Evolutionary conservation across 2,113 vertebrate genomes (phyloP).

Genomic region (Malurus alboscapulatus): DNA sequence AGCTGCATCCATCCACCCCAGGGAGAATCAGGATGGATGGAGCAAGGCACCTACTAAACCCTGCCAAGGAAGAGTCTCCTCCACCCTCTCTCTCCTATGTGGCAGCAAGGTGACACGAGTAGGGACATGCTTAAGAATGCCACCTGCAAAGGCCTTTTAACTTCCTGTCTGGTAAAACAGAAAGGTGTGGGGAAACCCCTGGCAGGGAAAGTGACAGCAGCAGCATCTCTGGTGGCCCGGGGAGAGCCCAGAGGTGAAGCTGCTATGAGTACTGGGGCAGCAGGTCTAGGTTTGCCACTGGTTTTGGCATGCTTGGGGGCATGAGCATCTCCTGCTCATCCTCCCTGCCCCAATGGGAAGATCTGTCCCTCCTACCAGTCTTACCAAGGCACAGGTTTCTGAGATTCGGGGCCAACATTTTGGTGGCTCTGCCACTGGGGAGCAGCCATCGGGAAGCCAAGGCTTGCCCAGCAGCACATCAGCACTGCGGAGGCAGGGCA

Average conservation of each 20-base stretch:
- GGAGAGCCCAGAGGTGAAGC: neutral
- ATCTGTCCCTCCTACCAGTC: neutral
- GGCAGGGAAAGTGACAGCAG: neutral
- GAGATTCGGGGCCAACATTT: neutral
- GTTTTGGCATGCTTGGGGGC: accelerated
- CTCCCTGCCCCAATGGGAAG: neutral
- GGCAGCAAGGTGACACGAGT: neutral
- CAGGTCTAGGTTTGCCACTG: neutral
- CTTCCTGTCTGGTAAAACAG: neutral
- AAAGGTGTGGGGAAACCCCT: neutral
- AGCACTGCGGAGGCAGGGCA: neutral
- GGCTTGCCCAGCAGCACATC: neutral
- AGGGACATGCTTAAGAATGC: neutral
- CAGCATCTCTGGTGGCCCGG: neutral
- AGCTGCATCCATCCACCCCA: neutral
- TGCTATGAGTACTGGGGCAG: neutral
- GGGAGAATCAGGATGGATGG: accelerated
- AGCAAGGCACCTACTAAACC: neutral
- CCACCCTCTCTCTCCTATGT: neutral
- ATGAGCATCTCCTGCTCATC: neutral
- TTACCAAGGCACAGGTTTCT: neutral
- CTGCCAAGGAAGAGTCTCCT: neutral
- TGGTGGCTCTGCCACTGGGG: neutral
- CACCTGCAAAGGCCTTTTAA: neutral
- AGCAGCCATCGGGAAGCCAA: neutral